These are phyloP conservation scores for Potamilus streckersoni DNA, from an alignment of 1,140 invertebrate species.

Conservation along the genomic window DNA sequence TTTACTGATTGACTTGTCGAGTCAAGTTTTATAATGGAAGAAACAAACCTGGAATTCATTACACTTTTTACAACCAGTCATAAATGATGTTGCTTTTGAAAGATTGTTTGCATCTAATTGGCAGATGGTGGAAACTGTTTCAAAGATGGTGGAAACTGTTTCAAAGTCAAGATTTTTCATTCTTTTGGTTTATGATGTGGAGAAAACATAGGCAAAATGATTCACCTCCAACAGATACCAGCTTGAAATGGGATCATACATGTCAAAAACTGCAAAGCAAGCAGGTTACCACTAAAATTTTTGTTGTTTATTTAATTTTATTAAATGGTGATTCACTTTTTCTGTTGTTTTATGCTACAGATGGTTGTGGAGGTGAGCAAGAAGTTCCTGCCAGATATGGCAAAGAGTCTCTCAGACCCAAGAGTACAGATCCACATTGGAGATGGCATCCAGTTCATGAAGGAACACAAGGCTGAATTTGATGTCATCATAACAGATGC, in stretches of 20 bases:
- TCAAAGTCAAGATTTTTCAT: no score
- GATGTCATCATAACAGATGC: conserved; percentile 99
- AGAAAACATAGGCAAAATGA: no score
- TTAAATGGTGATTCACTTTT: not conserved
- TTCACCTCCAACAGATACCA: not conserved
- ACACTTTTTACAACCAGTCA: no score
- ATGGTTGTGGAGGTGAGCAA: conserved; percentile 90
- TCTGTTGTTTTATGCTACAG: conserved; percentile 45
- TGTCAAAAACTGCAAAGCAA: not conserved
- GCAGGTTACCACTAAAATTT: not conserved
- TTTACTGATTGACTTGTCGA: no score
- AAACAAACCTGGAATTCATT: no score
- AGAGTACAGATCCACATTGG: conserved; percentile 88
- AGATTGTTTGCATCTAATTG: no score
- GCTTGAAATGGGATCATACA: not conserved
- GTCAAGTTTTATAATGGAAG: no score
- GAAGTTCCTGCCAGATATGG: conserved; percentile 91
- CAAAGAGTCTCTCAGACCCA: conserved; percentile 82
- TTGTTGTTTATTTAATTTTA: not conserved
- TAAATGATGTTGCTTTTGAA: no score
- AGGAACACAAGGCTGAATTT: conserved; percentile 85
- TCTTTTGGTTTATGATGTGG: no score
- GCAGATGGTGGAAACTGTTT: no score
- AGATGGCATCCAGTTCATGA: conserved; percentile 96
- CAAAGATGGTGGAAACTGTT: no score